Conservation (phyloP, 2,888 invertebrate species). For the Hymenopus coronatus region DNA sequence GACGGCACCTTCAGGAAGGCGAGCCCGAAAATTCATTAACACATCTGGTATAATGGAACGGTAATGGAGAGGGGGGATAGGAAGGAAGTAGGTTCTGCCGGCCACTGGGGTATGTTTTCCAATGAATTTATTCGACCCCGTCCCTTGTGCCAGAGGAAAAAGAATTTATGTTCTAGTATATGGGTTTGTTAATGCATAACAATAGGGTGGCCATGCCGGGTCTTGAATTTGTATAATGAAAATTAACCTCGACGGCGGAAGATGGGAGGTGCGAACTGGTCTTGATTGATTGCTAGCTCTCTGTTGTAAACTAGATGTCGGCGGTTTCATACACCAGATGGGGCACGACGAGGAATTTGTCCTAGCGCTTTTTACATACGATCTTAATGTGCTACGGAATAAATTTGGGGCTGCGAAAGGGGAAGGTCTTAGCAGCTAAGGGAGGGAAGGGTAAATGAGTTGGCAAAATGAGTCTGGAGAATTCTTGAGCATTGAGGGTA, state of each 20-base stretch:
- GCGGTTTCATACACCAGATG: not conserved
- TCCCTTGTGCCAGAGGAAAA: not conserved
- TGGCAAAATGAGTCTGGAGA: no score
- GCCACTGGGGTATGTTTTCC: not conserved
- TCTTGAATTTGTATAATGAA: not conserved
- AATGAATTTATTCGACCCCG: not conserved
- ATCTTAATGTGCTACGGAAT: not conserved
- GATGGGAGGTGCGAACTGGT: not conserved
- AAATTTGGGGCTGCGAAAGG: not conserved
- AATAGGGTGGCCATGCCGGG: not conserved
- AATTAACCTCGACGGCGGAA: not conserved
- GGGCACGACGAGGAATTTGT: not conserved
- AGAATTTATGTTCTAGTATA: not conserved
- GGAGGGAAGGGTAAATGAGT: not conserved
- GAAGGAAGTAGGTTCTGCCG: not conserved
- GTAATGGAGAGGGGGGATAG: not conserved
- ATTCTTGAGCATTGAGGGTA: no score
- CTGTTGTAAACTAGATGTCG: not conserved
- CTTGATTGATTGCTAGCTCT: not conserved
- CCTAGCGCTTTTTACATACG: not conserved
- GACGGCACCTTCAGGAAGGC: not conserved
- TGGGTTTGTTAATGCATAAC: not conserved
- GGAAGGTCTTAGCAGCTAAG: no score
- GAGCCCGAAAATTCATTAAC: constrained; percentile 8
- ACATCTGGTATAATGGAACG: constrained; percentile 7